Evolutionary conservation across 2,888 invertebrate genomes (phyloP).

Genomic region (Ellobium chinense): DNA sequence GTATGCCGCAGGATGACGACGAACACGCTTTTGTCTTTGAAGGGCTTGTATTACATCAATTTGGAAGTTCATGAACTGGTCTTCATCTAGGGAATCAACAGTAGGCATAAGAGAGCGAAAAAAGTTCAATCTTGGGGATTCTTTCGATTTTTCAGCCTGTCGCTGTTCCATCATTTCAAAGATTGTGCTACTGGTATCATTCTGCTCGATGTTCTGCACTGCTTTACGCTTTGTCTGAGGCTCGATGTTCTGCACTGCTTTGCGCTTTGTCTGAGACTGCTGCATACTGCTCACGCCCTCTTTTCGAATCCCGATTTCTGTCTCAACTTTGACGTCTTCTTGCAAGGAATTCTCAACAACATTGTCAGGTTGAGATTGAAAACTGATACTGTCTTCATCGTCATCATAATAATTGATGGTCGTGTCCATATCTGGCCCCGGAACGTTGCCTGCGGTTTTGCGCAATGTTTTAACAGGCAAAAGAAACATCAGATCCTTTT

Average conservation of each 20-base stretch:
- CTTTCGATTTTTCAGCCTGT: slow-evolving; percentile 27
- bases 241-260: slow-evolving; percentile 30
- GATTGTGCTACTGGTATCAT: slow-evolving; percentile 5
- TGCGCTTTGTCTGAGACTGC: slow-evolving; percentile 21
- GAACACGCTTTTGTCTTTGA: slow-evolving; percentile 6
- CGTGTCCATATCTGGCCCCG: slow-evolving; percentile 14
- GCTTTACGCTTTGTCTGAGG: too few relatives aligned
- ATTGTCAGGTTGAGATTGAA: slow-evolving; percentile 9
- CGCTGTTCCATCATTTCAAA: slow-evolving; percentile 11
- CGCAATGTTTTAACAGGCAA: slow-evolving; percentile 13
- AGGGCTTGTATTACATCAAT: not conserved
- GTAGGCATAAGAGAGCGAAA: slow-evolving; percentile 38
- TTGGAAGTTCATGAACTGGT: slow-evolving; percentile 38
- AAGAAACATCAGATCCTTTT: slow-evolving; percentile 21
- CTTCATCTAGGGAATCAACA: slow-evolving; percentile 20
- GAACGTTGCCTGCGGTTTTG: slow-evolving; percentile 9
- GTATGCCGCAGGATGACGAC: not conserved
- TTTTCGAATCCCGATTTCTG: not conserved
- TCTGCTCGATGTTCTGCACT: slow-evolving; percentile 28
- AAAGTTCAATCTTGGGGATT: slow-evolving; percentile 32
- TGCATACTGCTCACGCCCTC: slow-evolving; percentile 5
- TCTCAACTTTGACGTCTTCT: not conserved
- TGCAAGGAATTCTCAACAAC: slow-evolving; percentile 8
- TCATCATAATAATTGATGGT: too few relatives aligned
- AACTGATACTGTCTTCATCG: slow-evolving; percentile 25